Percentiles rank a stretch among this genome's conserved stretches.
Conservation (phyloP, 2,888 invertebrate genomes). For the Diogma glabrata region DNA sequence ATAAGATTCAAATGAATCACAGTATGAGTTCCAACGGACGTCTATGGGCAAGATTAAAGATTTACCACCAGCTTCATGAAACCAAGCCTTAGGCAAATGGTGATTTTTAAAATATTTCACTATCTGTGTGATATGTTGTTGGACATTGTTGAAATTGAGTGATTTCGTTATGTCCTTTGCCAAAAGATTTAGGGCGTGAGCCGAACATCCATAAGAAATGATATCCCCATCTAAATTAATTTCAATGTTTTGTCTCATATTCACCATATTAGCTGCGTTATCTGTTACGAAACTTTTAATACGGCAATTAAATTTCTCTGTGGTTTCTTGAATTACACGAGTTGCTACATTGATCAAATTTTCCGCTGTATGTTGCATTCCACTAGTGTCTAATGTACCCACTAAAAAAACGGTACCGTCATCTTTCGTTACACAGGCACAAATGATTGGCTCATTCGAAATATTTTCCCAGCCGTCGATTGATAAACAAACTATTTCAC, state of each 20-base stretch:
- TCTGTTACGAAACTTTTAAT: background rate
- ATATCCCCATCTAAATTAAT: background rate
- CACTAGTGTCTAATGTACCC: background rate
- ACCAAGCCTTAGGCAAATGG: background rate
- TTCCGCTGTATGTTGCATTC: too few species aligned
- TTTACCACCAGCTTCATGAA: background rate
- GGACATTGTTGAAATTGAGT: background rate
- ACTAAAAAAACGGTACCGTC: background rate
- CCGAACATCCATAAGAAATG: background rate
- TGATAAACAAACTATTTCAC: too few species aligned
- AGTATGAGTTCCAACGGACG: background rate
- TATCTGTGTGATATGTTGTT: background rate
- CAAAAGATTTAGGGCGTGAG: background rate
- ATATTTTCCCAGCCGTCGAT: background rate
- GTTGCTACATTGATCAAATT: background rate
- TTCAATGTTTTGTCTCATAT: background rate
- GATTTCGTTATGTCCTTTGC: background rate
- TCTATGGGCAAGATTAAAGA: background rate
- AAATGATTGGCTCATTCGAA: background rate
- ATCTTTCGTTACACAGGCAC: background rate
- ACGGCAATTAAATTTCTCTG: background rate
- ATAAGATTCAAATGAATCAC: background rate
- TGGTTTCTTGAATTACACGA: background rate
- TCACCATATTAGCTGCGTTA: background rate
- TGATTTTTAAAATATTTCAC: background rate